phyloP scores from a whole-genome alignment of 2,888 invertebrate genomes.

The Rutpela maculata region DNA sequence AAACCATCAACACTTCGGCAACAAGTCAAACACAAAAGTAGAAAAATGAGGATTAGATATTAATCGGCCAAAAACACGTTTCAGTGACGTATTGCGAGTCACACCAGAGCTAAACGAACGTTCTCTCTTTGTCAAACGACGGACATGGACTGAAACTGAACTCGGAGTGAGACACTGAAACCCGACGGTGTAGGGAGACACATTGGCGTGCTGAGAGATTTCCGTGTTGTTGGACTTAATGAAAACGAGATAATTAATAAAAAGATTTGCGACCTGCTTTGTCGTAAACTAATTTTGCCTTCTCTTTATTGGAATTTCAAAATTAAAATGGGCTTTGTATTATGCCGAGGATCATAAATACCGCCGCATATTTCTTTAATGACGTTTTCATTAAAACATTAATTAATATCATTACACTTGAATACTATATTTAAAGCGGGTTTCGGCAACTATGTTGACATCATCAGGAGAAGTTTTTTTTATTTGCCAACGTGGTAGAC shows the following conservation, averaged over 20 bases:
- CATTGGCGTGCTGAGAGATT: constrained; percentile 45
- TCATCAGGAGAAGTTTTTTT: no score
- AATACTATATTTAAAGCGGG: no score
- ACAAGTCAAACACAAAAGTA: constrained; percentile 47
- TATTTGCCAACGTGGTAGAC: no score
- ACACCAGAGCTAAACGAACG: constrained; percentile 37
- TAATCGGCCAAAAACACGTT: constrained; percentile 52
- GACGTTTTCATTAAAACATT: neutral
- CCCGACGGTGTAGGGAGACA: constrained; percentile 51
- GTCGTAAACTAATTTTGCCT: neutral
- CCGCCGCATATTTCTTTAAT: neutral
- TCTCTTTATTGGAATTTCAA: constrained; percentile 2
- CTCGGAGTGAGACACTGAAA: constrained; percentile 52
- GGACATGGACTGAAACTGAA: constrained; percentile 54
- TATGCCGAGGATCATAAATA: no score
- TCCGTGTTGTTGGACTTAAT: constrained; percentile 9
- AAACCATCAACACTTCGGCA: constrained; percentile 49
- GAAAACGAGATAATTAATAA: constrained; percentile 22
- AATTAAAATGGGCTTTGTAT: neutral
- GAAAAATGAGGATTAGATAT: constrained; percentile 48
- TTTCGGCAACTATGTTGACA: no score
- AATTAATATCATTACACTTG: no score
- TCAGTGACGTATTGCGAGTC: constrained; percentile 47
- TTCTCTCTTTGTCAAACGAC: constrained; percentile 43
- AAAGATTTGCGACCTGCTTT: constrained; percentile 2